Percentiles rank a stretch among this genome's conserved stretches.
Conservation (phyloP, 2,113 vertebrate genomes). For the Haemorhous mexicanus region DNA sequence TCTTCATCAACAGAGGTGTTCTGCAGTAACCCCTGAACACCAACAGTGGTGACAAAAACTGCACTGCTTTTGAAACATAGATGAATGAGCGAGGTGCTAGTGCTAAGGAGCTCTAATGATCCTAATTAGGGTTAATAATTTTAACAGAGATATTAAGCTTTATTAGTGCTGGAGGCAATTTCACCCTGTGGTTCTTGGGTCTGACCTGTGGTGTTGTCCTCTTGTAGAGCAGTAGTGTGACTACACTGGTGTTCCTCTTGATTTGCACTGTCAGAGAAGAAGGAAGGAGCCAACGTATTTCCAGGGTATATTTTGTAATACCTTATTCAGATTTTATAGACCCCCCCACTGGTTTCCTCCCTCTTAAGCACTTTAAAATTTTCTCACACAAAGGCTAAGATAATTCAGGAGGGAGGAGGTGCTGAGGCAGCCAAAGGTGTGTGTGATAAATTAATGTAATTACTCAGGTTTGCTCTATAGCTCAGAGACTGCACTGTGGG, state of each 20-base stretch:
- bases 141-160: background rate
- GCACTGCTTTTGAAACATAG: background rate
- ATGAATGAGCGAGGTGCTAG: background rate
- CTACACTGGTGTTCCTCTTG: background rate
- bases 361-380: background rate
- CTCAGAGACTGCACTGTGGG: background rate
- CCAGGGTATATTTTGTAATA: background rate
- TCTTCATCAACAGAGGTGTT: background rate
- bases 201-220: background rate
- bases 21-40: background rate
- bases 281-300: background rate
- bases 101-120: background rate
- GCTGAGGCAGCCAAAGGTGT: background rate
- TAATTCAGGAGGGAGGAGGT: background rate
- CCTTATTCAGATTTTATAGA: conserved; percentile 1
- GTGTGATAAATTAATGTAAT: conserved; percentile 18
- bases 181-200: background rate
- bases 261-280: background rate
- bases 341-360: background rate
- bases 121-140: background rate
- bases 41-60: background rate
- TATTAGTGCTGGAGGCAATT: background rate
- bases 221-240: background rate
- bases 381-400: background rate
- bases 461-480: background rate